These are phyloP conservation scores for Leptinotarsa juncta DNA, from an alignment of 2,888 invertebrate genomes.

Conservation along the genomic window DNA sequence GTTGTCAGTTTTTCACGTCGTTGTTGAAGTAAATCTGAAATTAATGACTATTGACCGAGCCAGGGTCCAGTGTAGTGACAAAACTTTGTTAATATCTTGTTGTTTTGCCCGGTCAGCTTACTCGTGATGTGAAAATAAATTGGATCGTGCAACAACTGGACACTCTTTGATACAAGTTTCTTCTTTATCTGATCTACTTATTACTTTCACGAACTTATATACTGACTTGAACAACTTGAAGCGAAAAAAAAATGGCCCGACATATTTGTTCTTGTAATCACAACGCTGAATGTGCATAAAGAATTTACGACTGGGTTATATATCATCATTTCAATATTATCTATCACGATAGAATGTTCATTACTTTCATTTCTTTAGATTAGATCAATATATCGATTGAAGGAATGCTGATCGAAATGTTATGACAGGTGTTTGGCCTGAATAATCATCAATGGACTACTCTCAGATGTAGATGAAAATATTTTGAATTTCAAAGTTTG, in stretches of 20 bases:
- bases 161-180: conserved; percentile 45
- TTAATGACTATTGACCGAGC: conserved; percentile 52
- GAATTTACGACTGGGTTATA: neutral
- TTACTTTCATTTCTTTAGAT: neutral
- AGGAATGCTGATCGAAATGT: no score
- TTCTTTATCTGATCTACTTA: conserved; percentile 42
- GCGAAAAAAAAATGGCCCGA: neutral
- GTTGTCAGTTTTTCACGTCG: conserved; percentile 27
- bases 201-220: conserved; percentile 41
- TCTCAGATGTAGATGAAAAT: no score
- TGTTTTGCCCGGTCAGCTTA: conserved; percentile 53
- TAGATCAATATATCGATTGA: no score
- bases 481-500: no score
- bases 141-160: conserved; percentile 41
- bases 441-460: no score
- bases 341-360: neutral
- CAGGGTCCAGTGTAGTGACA: conserved; percentile 42
- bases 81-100: conserved; percentile 61
- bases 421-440: no score
- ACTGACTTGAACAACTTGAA: conserved; percentile 37
- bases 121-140: conserved; percentile 58
- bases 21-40: conserved; percentile 43
- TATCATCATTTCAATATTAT: neutral
- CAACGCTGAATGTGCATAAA: no score
- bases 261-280: neutral